phyloP scores from a whole-genome alignment of 2,888 invertebrate genomes.

The Ctena decussata region DNA sequence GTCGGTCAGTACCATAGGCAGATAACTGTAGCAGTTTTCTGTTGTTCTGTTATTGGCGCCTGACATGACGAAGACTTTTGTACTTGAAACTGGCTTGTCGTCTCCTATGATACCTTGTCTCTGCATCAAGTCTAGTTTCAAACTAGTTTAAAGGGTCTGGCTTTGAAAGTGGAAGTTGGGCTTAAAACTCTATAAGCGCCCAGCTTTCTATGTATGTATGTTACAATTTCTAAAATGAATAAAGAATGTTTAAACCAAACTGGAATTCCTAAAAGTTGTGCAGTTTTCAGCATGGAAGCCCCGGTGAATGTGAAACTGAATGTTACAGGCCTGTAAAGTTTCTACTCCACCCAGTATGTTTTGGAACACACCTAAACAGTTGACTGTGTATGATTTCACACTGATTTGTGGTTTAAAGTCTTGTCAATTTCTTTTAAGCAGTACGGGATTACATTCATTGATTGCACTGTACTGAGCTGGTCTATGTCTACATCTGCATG shows the following conservation, averaged over 20 bases:
- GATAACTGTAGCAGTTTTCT: neutral
- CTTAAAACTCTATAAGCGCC: too few relatives aligned
- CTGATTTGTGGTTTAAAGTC: conserved; percentile 21
- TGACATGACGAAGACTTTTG: neutral
- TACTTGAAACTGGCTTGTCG: neutral
- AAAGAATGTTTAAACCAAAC: too few relatives aligned
- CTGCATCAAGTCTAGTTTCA: neutral
- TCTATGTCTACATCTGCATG: conserved; percentile 11
- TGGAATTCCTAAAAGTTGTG: neutral
- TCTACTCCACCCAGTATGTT: conserved; percentile 27
- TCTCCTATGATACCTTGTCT: neutral
- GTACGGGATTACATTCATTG: neutral
- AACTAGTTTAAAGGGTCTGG: conserved; percentile 1
- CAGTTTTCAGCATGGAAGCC: neutral
- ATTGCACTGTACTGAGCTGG: neutral
- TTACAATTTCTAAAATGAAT: too few relatives aligned
- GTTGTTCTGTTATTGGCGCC: neutral
- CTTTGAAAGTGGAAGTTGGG: neutral
- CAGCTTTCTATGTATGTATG: too few relatives aligned
- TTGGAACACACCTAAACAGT: conserved; percentile 15
- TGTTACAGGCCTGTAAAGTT: conserved; percentile 27
- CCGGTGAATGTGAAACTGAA: conserved; percentile 14
- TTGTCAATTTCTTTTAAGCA: conserved; percentile 7
- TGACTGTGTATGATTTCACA: conserved; percentile 24
- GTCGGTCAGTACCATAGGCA: neutral